Evolutionary conservation across 2,113 vertebrate species (phyloP).

Genomic region (Zonotrichia leucophrys): DNA sequence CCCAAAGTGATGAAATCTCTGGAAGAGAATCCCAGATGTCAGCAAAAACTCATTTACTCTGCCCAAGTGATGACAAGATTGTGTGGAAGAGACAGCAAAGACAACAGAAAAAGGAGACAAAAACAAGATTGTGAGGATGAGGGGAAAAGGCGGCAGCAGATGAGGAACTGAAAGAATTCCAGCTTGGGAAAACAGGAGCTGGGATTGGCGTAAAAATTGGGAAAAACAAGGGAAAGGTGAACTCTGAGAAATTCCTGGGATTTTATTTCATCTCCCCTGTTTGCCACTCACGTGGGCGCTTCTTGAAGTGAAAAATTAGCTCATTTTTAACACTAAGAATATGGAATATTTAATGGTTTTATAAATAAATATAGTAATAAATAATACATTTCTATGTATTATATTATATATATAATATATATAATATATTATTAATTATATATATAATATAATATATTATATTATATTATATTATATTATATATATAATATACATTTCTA

Average conservation of each 20-base stretch:
- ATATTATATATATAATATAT: no score
- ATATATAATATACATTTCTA: no score
- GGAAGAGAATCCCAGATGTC: conserved; percentile 8
- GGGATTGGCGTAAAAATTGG: neutral
- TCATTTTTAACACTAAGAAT: no score
- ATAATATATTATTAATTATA: no score
- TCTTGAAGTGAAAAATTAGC: no score
- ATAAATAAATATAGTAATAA: neutral
- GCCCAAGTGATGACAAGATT: neutral
- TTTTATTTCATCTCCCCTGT: neutral
- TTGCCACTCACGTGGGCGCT: no score
- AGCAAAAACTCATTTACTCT: conserved; percentile 1
- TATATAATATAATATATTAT: no score
- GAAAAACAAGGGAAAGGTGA: neutral
- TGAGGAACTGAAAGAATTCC: neutral
- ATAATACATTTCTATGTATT: neutral
- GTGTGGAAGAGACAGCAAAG: neutral
- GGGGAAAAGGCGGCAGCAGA: neutral
- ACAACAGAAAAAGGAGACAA: neutral
- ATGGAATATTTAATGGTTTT: neutral
- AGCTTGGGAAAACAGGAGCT: neutral
- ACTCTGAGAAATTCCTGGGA: neutral
- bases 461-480: no score
- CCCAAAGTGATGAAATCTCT: neutral
- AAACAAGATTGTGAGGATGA: neutral